phyloP scores from a whole-genome alignment of 2,888 invertebrate genomes.

The Microctonus aethiopoides region DNA sequence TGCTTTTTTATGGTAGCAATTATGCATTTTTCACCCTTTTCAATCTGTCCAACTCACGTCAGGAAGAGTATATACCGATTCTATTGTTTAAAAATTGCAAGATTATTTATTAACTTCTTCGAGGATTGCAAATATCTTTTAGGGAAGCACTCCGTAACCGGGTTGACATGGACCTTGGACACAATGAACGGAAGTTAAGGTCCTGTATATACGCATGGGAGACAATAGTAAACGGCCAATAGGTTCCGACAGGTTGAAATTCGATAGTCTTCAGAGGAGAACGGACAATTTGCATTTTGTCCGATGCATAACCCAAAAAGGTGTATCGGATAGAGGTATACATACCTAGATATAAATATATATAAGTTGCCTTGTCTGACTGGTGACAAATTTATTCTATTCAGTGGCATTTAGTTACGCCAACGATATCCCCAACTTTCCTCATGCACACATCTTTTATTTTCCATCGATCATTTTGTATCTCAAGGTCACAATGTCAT shows the following conservation, averaged over 20 bases:
- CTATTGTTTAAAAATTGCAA: constrained; percentile 52
- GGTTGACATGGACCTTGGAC: constrained; percentile 45
- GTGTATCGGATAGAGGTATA: too few relatives aligned
- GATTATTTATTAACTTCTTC: constrained; percentile 46
- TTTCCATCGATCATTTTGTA: neutral
- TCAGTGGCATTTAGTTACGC: constrained; percentile 54
- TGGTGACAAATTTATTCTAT: constrained; percentile 42
- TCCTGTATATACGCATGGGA: constrained; percentile 17
- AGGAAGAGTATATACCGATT: too few relatives aligned
- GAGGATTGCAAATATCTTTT: constrained; percentile 43
- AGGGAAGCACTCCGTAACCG: constrained; percentile 52
- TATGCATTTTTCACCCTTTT: too few relatives aligned
- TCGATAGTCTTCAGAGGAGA: constrained; percentile 41
- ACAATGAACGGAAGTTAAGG: constrained; percentile 49
- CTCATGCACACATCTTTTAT: neutral
- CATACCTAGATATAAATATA: constrained; percentile 7
- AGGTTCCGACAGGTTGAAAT: constrained; percentile 44
- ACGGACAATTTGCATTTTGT: constrained; percentile 26
- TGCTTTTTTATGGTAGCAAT: too few relatives aligned
- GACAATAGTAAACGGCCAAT: constrained; percentile 49
- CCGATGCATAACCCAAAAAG: constrained; percentile 10
- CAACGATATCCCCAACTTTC: constrained; percentile 49
- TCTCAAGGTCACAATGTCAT: neutral
- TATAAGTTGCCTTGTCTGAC: constrained; percentile 30
- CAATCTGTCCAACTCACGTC: too few relatives aligned